Percentiles rank a stretch among this genome's conserved stretches.
Evolutionary conservation across 2,113 vertebrate species (phyloP).

Genomic region (Microtus oregoni): DNA sequence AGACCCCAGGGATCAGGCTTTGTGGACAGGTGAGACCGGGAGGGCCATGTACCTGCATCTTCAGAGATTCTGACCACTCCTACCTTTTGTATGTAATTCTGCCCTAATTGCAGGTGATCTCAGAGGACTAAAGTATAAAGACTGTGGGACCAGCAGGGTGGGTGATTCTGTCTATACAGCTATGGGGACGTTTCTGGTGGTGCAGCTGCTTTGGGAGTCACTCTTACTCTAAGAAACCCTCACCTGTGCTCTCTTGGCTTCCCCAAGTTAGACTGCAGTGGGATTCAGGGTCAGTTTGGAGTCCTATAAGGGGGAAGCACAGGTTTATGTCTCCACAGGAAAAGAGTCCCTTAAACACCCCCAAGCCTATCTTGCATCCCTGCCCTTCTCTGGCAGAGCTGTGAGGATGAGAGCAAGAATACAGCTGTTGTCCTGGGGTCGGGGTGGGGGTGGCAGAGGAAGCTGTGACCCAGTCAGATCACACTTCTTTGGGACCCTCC

Average conservation of each 20-base stretch:
- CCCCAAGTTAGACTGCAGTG: background rate
- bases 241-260: background rate
- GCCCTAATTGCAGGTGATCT: background rate
- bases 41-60: no score
- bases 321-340: background rate
- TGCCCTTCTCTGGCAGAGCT: no score
- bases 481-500: background rate
- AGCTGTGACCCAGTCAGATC: no score
- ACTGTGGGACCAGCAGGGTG: background rate
- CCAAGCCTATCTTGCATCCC: background rate
- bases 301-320: no score
- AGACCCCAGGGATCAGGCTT: background rate
- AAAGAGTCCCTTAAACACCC: background rate
- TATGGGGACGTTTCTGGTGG: no score
- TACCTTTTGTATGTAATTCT: background rate
- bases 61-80: background rate
- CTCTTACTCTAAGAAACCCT: background rate
- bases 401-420: background rate
- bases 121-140: background rate
- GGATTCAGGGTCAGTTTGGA: background rate
- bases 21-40: background rate
- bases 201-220: background rate
- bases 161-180: no score
- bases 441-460: fast-evolving
- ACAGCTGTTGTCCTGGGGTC: no score